Evolutionary conservation across 1,140 invertebrate species (phyloP).

Genomic region (honey bee (Apis mellifera)): Amel_HAv3.1 CM009945.2:7572001-7572500

Average conservation of each 20-base stretch:
- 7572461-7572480: slow-evolving; percentile 71
- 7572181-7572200: slow-evolving; percentile 92
- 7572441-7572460: slow-evolving; percentile 51
- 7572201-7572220: slow-evolving; percentile 90
- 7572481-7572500: slow-evolving; percentile 68
- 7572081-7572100: slow-evolving; percentile 86
- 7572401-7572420: not conserved
- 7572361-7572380: slow-evolving; percentile 59
- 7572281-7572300: slow-evolving; percentile 40
- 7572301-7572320: slow-evolving; percentile 20
- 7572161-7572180: slow-evolving; percentile 89
- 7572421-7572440: not conserved
- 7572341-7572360: slow-evolving; percentile 36
- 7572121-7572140: slow-evolving; percentile 89
- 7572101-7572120: slow-evolving; percentile 91
- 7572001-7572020: slow-evolving; percentile 92
- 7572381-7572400: slow-evolving; percentile 54
- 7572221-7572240: slow-evolving; percentile 90
- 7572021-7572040: slow-evolving; percentile 87
- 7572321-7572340: slow-evolving; percentile 35
- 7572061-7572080: slow-evolving; percentile 88
- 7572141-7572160: slow-evolving; percentile 83
- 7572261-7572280: slow-evolving; percentile 74
- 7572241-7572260: slow-evolving; percentile 88
- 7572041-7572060: slow-evolving; percentile 92